Percentiles rank a stretch among this genome's conserved stretches.
Evolutionary conservation across 2,888 invertebrate genomes (phyloP).

Genomic region (Papilio gigon): DNA sequence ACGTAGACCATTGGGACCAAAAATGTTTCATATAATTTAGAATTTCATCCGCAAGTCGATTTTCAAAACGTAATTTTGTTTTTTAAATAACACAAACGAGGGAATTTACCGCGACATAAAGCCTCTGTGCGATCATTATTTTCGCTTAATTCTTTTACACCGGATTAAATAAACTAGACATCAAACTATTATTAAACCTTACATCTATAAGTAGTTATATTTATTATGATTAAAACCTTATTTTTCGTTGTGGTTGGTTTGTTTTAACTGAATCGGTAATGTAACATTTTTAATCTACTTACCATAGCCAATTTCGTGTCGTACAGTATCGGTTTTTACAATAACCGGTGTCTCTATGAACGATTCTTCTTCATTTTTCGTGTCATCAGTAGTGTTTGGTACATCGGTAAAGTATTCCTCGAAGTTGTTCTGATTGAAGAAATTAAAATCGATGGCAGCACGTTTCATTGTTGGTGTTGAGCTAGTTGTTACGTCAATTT

Average conservation of each 20-base stretch:
- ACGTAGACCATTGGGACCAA: too few species aligned
- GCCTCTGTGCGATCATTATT: too few species aligned
- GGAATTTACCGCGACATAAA: too few species aligned
- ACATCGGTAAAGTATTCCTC: slow-evolving; percentile 65
- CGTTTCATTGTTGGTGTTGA: slow-evolving; percentile 77
- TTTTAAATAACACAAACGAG: too few species aligned
- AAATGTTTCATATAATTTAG: too few species aligned
- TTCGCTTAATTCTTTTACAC: too few species aligned
- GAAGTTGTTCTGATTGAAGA: slow-evolving; percentile 69
- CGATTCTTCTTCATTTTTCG: slow-evolving; percentile 46
- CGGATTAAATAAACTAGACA: too few species aligned
- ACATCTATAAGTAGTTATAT: too few species aligned
- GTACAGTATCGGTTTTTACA: slow-evolving; percentile 67
- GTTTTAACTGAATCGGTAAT: not conserved
- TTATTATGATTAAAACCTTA: too few species aligned
- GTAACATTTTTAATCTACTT: slow-evolving; percentile 52
- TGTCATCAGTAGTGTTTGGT: slow-evolving; percentile 46
- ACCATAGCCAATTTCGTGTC: slow-evolving; percentile 77
- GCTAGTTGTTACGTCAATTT: slow-evolving; percentile 62
- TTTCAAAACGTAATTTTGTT: too few species aligned
- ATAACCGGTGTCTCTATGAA: slow-evolving; percentile 70
- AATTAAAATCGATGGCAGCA: slow-evolving; percentile 72
- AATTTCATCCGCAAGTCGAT: too few species aligned
- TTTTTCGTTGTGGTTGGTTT: not conserved
- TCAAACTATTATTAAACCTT: too few species aligned